Conservation (phyloP, 2,888 invertebrate genomes). For the Xestia xanthographa region DNA sequence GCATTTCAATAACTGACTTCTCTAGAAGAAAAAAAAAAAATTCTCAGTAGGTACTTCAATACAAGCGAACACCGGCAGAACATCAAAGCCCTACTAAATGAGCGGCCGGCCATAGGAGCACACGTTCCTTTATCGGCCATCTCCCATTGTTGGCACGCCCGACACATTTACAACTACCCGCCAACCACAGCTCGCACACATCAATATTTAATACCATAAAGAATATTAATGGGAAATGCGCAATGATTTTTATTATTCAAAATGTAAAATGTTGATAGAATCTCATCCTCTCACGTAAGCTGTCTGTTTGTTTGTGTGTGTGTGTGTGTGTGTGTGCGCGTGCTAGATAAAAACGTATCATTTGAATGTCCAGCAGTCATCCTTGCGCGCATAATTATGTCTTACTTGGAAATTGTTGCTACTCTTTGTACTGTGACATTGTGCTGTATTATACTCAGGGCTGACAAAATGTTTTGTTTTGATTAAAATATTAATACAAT, state of each 20-base stretch:
- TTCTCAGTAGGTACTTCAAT: constrained; percentile 33
- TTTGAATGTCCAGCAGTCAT: constrained; percentile 71
- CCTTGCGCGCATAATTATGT: constrained; percentile 70
- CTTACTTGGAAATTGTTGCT: constrained; percentile 67
- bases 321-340: constrained; percentile 60
- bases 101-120: constrained; percentile 51
- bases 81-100: constrained; percentile 60
- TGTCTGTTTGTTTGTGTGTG: constrained; percentile 34
- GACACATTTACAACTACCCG: constrained; percentile 65
- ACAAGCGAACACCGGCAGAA: constrained; percentile 47
- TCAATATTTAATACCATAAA: constrained; percentile 44
- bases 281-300: constrained; percentile 43
- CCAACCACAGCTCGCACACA: constrained; percentile 48
- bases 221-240: constrained; percentile 61
- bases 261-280: constrained; percentile 49
- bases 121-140: constrained; percentile 74
- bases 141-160: constrained; percentile 77
- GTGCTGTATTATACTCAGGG: constrained; percentile 32
- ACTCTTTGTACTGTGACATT: constrained; percentile 61
- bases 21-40: not conserved
- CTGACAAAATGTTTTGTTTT: not conserved
- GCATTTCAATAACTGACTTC: not conserved
- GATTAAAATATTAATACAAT: not conserved
- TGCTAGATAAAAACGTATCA: constrained; percentile 72
- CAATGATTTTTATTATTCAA: constrained; percentile 60